phyloP scores from a whole-genome alignment of 1,140 invertebrate species.

The Vanessa tameamea region DNA sequence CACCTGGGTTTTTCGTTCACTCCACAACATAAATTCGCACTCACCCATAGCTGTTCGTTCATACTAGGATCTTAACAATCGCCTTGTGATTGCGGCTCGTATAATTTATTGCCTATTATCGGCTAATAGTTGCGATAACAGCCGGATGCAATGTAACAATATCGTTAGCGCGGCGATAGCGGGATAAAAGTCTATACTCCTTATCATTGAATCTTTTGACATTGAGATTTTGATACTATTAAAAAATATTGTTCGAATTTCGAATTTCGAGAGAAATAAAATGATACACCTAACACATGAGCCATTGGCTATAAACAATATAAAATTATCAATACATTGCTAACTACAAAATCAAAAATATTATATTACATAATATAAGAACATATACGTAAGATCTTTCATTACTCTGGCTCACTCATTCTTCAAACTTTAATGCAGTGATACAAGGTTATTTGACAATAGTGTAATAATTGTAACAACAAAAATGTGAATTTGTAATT shows the following conservation, averaged over 20 bases:
- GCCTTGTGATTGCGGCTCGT: constrained; percentile 29
- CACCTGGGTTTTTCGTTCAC: not conserved
- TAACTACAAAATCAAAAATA: no score
- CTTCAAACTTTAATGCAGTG: no score
- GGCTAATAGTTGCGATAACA: constrained; percentile 42
- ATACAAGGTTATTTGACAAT: no score
- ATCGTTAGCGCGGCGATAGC: constrained; percentile 33
- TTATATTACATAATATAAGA: no score
- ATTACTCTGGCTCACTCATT: no score
- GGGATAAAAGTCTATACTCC: constrained; percentile 9
- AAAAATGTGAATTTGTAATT: no score
- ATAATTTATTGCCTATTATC: constrained; percentile 50
- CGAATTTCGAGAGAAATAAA: not conserved
- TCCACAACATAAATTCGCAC: not conserved
- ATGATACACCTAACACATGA: not conserved
- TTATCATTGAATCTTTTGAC: constrained; percentile 7
- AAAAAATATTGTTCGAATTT: not conserved
- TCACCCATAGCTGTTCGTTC: constrained; percentile 19
- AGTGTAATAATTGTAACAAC: no score
- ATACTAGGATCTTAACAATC: constrained; percentile 37
- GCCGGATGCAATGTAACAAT: constrained; percentile 43
- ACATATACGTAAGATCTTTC: no score
- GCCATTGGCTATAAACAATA: no score
- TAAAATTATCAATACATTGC: no score
- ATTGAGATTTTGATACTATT: not conserved